Percentiles rank a stretch among this genome's conserved stretches.
phyloP scores from a whole-genome alignment of 2,797 vertebrate genomes.

The Typhlichthys eigenmanni region DNA sequence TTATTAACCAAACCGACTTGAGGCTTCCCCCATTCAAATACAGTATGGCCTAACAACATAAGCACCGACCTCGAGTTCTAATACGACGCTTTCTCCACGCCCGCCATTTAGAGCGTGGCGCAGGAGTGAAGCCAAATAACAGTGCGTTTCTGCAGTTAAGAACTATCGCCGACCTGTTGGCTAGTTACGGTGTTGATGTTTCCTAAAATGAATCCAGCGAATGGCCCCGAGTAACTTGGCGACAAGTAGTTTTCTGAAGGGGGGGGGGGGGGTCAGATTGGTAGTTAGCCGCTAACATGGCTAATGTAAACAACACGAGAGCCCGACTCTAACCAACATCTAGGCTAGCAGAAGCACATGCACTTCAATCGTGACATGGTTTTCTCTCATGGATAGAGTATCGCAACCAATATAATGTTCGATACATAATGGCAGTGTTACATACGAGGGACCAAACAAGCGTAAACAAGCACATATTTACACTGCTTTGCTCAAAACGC shows the following conservation, averaged over 20 bases:
- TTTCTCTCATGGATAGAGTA: background rate
- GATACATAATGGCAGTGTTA: background rate
- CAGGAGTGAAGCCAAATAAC: conserved; percentile 21
- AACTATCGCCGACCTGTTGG: background rate
- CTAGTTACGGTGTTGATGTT: accelerated
- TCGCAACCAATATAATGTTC: background rate
- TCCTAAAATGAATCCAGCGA: accelerated
- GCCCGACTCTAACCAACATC: conserved; percentile 31
- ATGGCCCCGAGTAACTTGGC: background rate
- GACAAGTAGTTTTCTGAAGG: conserved; percentile 21
- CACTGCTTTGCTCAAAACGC: conserved; percentile 21
- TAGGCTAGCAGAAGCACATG: conserved; percentile 58
- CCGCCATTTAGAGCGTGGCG: conserved; percentile 68
- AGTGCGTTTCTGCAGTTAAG: conserved; percentile 35
- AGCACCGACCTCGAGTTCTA: conserved; percentile 69
- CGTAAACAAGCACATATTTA: conserved; percentile 1
- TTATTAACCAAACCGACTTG: conserved; percentile 9
- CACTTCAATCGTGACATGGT: conserved; percentile 35
- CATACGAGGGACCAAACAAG: background rate
- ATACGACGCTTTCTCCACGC: conserved; percentile 40
- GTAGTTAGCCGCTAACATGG: conserved; percentile 48
- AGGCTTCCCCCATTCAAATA: conserved; percentile 28
- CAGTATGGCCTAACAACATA: conserved; percentile 60
- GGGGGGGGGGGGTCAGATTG: conserved; percentile 22
- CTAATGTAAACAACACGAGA: conserved; percentile 78